Evolutionary conservation across 2,113 vertebrate species (phyloP), one percentile per base, ranked within the genome.

Genomic region (Elachura formosa): DNA sequence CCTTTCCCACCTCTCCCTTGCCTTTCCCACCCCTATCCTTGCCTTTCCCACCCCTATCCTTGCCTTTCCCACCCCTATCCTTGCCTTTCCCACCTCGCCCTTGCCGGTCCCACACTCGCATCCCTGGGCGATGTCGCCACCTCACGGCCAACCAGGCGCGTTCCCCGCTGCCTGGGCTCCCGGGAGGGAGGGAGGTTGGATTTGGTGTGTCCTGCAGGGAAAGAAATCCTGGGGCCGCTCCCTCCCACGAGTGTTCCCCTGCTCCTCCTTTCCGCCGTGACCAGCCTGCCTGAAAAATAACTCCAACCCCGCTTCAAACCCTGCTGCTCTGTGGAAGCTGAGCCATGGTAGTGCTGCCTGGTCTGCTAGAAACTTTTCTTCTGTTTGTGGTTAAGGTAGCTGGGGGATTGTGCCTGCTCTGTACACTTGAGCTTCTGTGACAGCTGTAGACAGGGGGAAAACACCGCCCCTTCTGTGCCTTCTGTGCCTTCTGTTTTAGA

Each of bases 1-100:
- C 17, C 38, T 16, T 16, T 7, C 5, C 13, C 13, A 9, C 8
- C 7, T 1, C 0, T 3, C 5, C 9, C 16, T 73, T 21, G 10
- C 33, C 19, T 74, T 56, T 15, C 33, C 52, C 38, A 26, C 11
- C 5, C 6, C 22, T 9, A 0, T 21, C 10, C 14, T 40, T 9
- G 20, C n/a, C 10, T 11, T 24, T 52, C 28, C 34, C 26, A 24
- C 5, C 12, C 2, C 2, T 14, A n/a, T 1, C 34, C 14, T 22
- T 16, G n/a, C 46, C 18, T 10, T 19, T n/a, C 63, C 63, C 33
- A 36, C n/a, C 14, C 1, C 2, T 7, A n/a, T 5, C 36, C 11
- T 14, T 14, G 26, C 68, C 34, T 12, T 28, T 34, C 72, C 20
- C 28, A 45, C 9, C 4, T 69, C 34, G 72, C 58, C 49, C 66